Conservation (phyloP, 1,140 invertebrate genomes). For the Meloidogyne floridensis region DNA sequence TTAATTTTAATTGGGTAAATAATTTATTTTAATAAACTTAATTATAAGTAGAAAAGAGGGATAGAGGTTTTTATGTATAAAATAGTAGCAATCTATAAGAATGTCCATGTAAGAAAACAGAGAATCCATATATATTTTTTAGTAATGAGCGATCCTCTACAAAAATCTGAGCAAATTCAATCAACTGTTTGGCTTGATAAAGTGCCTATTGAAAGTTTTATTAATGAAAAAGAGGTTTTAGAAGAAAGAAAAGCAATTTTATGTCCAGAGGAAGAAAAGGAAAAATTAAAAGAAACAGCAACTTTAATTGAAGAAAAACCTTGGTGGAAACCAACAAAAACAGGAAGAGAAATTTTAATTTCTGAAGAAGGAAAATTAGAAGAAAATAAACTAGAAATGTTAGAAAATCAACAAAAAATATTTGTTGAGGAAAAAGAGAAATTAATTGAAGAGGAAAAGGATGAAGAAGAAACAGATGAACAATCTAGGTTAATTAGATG, state of each 20-base stretch:
- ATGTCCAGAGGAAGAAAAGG: background rate
- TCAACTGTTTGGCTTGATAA: background rate
- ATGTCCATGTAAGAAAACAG: too few species aligned
- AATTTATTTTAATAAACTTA: too few species aligned
- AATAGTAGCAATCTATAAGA: too few species aligned
- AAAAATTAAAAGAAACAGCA: background rate
- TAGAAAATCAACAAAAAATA: background rate
- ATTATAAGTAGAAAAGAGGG: too few species aligned
- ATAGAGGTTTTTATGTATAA: too few species aligned
- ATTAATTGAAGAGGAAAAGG: background rate
- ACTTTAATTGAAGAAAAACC: background rate
- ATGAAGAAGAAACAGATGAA: slow-evolving; percentile 19
- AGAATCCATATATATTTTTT: background rate
- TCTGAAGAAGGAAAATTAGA: background rate
- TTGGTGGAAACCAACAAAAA: background rate
- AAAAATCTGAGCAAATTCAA: background rate
- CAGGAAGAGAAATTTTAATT: background rate
- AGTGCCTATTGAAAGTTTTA: background rate
- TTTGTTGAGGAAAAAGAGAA: background rate
- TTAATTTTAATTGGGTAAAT: too few species aligned
- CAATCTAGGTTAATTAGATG: background rate
- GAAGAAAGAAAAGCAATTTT: background rate
- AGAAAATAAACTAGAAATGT: background rate
- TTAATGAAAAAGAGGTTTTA: background rate
- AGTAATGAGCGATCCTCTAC: background rate